Percentiles rank a stretch among this genome's conserved stretches.
phyloP scores from a whole-genome alignment of 92 coral and sea anemone genomes.

The Micromussa lordhowensis region DNA sequence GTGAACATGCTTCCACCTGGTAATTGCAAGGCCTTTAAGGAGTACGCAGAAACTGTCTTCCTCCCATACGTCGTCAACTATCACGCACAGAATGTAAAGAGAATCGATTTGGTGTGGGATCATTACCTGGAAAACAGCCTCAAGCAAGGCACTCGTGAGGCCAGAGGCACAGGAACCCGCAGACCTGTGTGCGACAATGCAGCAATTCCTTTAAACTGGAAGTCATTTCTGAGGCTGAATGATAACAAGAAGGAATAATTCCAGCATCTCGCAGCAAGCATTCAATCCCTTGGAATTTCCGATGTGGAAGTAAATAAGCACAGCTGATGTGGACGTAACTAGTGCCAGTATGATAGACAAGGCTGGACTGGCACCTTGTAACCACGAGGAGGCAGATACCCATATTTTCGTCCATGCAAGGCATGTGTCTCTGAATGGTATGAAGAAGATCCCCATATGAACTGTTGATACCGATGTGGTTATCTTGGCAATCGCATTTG shows the following conservation, averaged over 20 bases:
- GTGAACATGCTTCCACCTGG: no score
- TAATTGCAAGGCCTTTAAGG: constrained; percentile 56
- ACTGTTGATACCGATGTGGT: not conserved
- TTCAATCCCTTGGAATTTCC: constrained; percentile 37
- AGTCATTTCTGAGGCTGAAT: no score
- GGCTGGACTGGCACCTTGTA: constrained; percentile 46
- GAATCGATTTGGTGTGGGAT: no score
- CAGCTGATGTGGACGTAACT: constrained; percentile 40
- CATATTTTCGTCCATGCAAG: constrained; percentile 49
- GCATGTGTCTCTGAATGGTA: not conserved
- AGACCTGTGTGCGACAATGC: no score
- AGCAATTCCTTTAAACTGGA: no score
- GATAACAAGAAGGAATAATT: constrained; percentile 50
- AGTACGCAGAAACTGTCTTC: constrained; percentile 59
- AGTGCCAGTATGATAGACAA: constrained; percentile 36
- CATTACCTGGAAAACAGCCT: constrained; percentile 36
- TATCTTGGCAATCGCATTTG: not conserved
- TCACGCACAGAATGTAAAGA: constrained; percentile 40
- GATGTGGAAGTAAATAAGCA: constrained; percentile 36
- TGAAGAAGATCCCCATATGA: not conserved
- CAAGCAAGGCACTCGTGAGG: constrained; percentile 3
- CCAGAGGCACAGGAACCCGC: no score
- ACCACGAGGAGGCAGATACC: no score
- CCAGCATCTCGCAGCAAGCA: constrained; percentile 40
- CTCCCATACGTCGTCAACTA: constrained; percentile 35